phyloP scores from a whole-genome alignment of 2,888 invertebrate species.

The Agonopterix heracliana region DNA sequence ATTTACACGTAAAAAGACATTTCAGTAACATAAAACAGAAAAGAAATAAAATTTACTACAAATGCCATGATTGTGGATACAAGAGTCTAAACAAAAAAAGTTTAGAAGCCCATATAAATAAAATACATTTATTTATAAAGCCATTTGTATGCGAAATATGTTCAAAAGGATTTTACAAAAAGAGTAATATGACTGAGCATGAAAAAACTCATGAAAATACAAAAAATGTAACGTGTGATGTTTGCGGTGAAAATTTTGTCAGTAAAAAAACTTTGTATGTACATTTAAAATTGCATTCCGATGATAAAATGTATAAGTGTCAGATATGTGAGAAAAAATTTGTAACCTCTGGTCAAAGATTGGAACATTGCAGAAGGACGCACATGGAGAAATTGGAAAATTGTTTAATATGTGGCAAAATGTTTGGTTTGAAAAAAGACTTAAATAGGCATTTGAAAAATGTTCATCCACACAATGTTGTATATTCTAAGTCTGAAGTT shows the following conservation, averaged over 20 bases:
- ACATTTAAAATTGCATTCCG: slow-evolving; percentile 44
- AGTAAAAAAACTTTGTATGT: slow-evolving; percentile 39
- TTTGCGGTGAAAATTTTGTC: slow-evolving; percentile 43
- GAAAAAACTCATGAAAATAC: slow-evolving; percentile 26
- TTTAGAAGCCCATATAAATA: slow-evolving; percentile 46
- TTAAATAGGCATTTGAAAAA: slow-evolving; percentile 43
- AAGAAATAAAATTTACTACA: slow-evolving; percentile 19
- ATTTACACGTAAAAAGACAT: slow-evolving; percentile 31
- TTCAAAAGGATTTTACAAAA: slow-evolving; percentile 44
- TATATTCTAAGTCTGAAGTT: background rate
- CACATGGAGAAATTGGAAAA: slow-evolving; percentile 36
- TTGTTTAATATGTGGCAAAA: slow-evolving; percentile 46
- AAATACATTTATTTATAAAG: slow-evolving; percentile 34
- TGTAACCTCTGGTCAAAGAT: slow-evolving; percentile 41
- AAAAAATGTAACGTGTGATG: slow-evolving; percentile 39
- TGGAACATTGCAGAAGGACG: slow-evolving; percentile 45
- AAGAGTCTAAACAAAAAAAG: slow-evolving; percentile 33
- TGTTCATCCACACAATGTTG: slow-evolving; percentile 22
- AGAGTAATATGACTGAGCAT: slow-evolving; percentile 44
- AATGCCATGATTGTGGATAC: slow-evolving; percentile 37
- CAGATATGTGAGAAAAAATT: slow-evolving; percentile 36
- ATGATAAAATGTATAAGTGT: slow-evolving; percentile 43
- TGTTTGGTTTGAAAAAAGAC: slow-evolving; percentile 45
- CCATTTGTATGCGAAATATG: slow-evolving; percentile 41
- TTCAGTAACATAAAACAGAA: slow-evolving; percentile 17